Percentiles rank a stretch among this genome's conserved stretches.
These are phyloP conservation scores for Trachelus stipa DNA, from an alignment of 2,888 invertebrate genomes.

Conservation along the genomic window DNA sequence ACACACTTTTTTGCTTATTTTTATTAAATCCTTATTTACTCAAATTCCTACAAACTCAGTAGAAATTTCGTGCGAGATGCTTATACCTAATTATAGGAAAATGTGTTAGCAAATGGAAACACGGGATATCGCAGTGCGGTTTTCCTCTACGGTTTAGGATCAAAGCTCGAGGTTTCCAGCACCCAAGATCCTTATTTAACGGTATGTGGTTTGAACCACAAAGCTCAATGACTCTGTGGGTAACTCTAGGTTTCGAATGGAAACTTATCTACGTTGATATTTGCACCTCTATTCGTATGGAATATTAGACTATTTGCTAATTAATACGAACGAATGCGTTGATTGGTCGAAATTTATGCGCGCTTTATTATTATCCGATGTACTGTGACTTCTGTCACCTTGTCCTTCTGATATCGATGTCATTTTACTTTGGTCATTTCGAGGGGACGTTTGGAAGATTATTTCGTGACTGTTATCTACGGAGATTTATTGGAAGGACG, in stretches of 20 bases:
- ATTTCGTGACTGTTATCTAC: not conserved
- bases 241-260: constrained; percentile 32
- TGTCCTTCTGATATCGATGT: not conserved
- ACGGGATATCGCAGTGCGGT: not conserved
- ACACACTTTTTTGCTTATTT: not conserved
- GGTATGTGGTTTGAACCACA: not conserved
- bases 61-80: not conserved
- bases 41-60: not conserved
- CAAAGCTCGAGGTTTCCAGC: not conserved
- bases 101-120: not conserved
- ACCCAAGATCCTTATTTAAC: not conserved
- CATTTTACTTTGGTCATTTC: not conserved
- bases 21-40: not conserved
- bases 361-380: not conserved
- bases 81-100: not conserved
- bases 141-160: not conserved
- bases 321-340: constrained; percentile 40
- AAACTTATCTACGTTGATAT: constrained; percentile 42
- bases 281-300: constrained; percentile 38
- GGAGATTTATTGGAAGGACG: not conserved
- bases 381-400: not conserved
- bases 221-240: constrained; percentile 10
- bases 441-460: not conserved
- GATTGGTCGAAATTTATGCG: not conserved
- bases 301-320: constrained; percentile 32